These are phyloP conservation scores for Craniophora ligustri DNA, from an alignment of 2,888 invertebrate species.

Conservation along the genomic window DNA sequence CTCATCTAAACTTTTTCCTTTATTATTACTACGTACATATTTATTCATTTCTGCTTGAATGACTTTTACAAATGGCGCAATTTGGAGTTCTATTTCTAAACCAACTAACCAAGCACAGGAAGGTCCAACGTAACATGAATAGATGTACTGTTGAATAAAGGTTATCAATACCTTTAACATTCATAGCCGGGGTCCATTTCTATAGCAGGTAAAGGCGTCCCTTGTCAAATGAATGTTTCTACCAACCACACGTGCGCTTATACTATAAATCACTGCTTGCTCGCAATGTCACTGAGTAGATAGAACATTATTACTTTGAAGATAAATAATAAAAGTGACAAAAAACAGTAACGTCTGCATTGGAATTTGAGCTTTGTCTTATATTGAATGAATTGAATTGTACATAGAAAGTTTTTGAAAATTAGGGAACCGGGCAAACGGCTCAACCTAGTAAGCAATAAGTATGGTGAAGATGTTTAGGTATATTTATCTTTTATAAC, in stretches of 20 bases:
- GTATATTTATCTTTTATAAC: too few species aligned
- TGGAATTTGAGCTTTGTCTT: too few species aligned
- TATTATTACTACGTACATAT: conserved; percentile 15
- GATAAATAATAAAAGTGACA: conserved; percentile 21
- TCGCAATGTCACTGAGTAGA: conserved; percentile 61
- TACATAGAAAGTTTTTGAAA: too few species aligned
- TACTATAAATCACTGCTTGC: conserved; percentile 76
- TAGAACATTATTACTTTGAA: conserved; percentile 36
- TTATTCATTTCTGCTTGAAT: conserved; percentile 29
- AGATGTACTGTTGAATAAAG: conserved; percentile 75
- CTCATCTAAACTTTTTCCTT: conserved; percentile 23
- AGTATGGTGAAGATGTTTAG: too few species aligned
- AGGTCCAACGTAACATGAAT: conserved; percentile 69
- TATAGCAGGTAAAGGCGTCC: conserved; percentile 82
- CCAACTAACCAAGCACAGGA: conserved; percentile 71
- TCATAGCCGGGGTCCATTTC: conserved; percentile 66
- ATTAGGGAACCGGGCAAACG: too few species aligned
- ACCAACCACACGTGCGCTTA: conserved; percentile 76
- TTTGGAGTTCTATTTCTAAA: conserved; percentile 51
- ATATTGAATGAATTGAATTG: too few species aligned
- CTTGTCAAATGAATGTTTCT: conserved; percentile 73
- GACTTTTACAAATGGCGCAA: conserved; percentile 43
- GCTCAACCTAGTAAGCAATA: too few species aligned
- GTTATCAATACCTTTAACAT: conserved; percentile 74
- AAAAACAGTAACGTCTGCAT: conserved; percentile 1